Evolutionary conservation across 1,140 invertebrate species (phyloP).

Genomic region (Apis laboriosa): DNA sequence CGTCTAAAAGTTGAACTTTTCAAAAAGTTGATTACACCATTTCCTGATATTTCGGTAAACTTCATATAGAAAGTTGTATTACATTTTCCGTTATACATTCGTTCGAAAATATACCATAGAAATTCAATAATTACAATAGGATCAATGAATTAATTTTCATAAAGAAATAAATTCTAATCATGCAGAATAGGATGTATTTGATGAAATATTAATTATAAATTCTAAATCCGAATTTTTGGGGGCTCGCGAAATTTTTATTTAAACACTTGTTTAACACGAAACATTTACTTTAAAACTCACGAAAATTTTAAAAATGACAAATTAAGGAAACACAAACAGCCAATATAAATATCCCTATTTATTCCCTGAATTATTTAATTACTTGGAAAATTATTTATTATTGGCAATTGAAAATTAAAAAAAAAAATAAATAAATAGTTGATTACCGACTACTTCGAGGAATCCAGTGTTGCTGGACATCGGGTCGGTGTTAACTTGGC

Average conservation of each 20-base stretch:
- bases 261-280: too few species aligned
- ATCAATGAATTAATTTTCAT: background rate
- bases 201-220: too few species aligned
- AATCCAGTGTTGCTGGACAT: conserved; percentile 83
- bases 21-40: background rate
- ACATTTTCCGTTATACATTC: background rate
- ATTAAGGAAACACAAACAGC: too few species aligned
- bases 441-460: conserved; percentile 83
- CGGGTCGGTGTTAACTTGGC: conserved; percentile 84
- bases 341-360: too few species aligned
- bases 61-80: background rate
- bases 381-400: too few species aligned
- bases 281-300: too few species aligned
- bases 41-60: background rate
- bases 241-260: too few species aligned
- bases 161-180: too few species aligned
- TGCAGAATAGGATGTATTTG: too few species aligned
- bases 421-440: background rate
- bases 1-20: background rate
- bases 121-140: background rate
- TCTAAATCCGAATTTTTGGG: too few species aligned
- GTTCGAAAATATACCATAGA: background rate
- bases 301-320: too few species aligned
- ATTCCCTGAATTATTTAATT: too few species aligned
- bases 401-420: background rate